Conservation (phyloP, 1,140 invertebrate species). For the Drosophila pachea region DNA sequence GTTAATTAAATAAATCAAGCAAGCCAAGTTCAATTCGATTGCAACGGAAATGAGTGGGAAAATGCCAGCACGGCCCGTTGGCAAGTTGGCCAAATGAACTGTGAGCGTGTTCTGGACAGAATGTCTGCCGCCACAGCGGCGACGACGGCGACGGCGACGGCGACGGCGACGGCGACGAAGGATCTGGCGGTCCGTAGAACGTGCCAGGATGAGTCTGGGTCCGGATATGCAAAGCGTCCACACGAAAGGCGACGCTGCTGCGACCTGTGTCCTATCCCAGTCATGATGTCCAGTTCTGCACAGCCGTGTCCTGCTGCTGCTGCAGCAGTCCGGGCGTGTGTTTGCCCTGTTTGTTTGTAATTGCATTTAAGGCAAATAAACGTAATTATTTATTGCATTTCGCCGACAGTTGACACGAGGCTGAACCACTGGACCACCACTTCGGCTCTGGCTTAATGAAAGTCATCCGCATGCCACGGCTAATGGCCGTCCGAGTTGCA, state of each 20-base stretch:
- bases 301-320: too few relatives aligned
- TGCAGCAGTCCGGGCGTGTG: neutral
- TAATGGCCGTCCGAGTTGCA: constrained; percentile 12
- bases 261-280: neutral
- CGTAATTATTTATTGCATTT: constrained; percentile 74
- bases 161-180: constrained; percentile 20
- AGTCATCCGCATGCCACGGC: constrained; percentile 21
- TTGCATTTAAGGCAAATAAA: constrained; percentile 74
- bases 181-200: neutral
- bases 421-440: constrained; percentile 13
- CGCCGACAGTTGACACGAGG: constrained; percentile 47
- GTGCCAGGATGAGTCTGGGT: constrained; percentile 19
- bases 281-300: too few relatives aligned
- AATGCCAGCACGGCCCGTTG: constrained; percentile 45
- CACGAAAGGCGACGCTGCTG: neutral
- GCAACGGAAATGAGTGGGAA: constrained; percentile 72
- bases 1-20: constrained; percentile 77
- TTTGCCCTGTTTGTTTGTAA: constrained; percentile 65
- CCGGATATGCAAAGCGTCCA: constrained; percentile 46
- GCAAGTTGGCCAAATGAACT: constrained; percentile 58
- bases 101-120: constrained; percentile 42
- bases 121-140: constrained; percentile 14
- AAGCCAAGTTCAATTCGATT: constrained; percentile 73
- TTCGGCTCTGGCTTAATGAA: constrained; percentile 32
- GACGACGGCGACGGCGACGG: constrained; percentile 13